Evolutionary conservation across 2,797 vertebrate genomes (phyloP), one percentile per base, ranked within the genome.

Genomic region (Intellagama lesueurii): DNA sequence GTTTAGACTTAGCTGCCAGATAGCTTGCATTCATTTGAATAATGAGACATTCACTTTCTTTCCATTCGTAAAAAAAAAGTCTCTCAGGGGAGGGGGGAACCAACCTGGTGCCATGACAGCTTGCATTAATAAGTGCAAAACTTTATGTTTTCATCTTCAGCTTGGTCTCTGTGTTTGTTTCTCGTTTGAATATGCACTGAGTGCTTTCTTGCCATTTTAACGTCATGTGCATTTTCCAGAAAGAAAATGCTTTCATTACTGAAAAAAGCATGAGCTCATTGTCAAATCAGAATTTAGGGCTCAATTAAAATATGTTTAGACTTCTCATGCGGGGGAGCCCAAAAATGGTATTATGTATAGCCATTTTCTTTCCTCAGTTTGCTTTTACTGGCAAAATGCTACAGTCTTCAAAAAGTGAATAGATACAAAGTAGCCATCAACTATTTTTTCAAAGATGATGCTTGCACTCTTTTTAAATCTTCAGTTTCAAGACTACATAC

Each of bases 1-100:
- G 83, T 85, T 94, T 64, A 91, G 89, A 93, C 19, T 85, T 77
- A 81, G 1, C 52, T 91, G 89, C 32, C 77, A 93, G 49, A 91
- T 93, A 94, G 72, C 0, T 7, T 85, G 2, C 4, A 90, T 66
- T 56, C 82, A 91, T 88, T 91, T 91, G 4, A 94, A 85, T 85
- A 92, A 76, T 52, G 75, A 86, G 7, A 73, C 26, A 28, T 6
- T 85, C 0, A 30, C 73, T 87, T 84, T 77, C 7, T 44, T 83
- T 92, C 79, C 87, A 72, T 93, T 47, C 4, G 87, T 14, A 49
- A 7, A 30, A 49, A 7, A 30, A 93, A 19, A 11, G 76, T 89
- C 66, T 79, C 40, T 32, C 82, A 24, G 1, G 11, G 3, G 85
- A 77, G 56, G 64, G 24, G 0, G 1, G 7, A 81, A 69, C 40